These are phyloP conservation scores for Thaumetopoea pityocampa DNA, from an alignment of 1,140 invertebrate species.

Conservation along the genomic window DNA sequence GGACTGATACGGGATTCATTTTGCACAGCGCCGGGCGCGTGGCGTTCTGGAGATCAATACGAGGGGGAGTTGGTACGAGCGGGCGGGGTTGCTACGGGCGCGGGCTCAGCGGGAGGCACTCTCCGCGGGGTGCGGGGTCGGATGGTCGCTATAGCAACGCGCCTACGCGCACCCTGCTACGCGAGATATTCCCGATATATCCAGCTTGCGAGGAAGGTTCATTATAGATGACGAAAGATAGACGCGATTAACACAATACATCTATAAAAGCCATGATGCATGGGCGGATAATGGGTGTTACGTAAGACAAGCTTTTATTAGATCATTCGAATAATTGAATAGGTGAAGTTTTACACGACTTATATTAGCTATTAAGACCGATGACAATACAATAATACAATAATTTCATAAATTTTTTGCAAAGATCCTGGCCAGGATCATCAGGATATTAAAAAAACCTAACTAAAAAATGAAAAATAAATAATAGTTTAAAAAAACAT, in stretches of 20 bases:
- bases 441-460: too few species aligned
- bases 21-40: constrained; percentile 15
- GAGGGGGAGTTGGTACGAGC: constrained; percentile 9
- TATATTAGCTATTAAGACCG: too few species aligned
- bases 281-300: constrained; percentile 5
- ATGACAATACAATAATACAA: too few species aligned
- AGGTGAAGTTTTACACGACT: too few species aligned
- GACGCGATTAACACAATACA: constrained; percentile 29
- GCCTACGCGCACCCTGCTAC: constrained; percentile 54
- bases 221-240: constrained; percentile 42
- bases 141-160: constrained; percentile 45
- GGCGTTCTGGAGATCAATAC: constrained; percentile 41
- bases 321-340: neutral
- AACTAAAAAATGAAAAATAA: too few species aligned
- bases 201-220: constrained; percentile 42
- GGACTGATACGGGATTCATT: constrained; percentile 30
- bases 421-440: too few species aligned
- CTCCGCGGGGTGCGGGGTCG: constrained; percentile 7
- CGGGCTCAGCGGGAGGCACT: constrained; percentile 1
- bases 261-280: constrained; percentile 5
- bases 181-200: constrained; percentile 44
- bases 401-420: too few species aligned
- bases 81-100: constrained; percentile 2
- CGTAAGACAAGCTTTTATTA: constrained; percentile 5
- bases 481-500: too few species aligned